Percentiles rank a stretch among this genome's conserved stretches.
phyloP scores from a whole-genome alignment of 2,888 invertebrate genomes.

The Theodoxus fluviatilis region DNA sequence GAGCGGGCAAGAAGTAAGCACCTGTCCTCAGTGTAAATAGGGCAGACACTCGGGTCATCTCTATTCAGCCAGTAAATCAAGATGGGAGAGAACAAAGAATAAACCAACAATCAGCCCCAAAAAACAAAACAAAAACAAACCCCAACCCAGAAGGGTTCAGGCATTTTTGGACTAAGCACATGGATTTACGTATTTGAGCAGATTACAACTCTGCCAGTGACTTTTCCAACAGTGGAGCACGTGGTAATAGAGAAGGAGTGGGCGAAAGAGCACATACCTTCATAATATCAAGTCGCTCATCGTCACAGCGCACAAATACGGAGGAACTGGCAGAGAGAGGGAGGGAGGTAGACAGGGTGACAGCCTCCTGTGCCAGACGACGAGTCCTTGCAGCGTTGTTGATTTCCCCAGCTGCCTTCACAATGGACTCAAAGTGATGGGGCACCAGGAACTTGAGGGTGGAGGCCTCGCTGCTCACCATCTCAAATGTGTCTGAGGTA shows the following conservation, averaged over 20 bases:
- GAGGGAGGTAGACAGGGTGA: slow-evolving; percentile 88
- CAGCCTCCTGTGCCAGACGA: slow-evolving; percentile 92
- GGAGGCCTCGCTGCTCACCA: slow-evolving; percentile 81
- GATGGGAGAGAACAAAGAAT: background rate
- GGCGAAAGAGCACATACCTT: slow-evolving; percentile 72
- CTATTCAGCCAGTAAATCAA: background rate
- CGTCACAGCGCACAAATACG: slow-evolving; percentile 93
- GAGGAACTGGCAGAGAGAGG: slow-evolving; percentile 92
- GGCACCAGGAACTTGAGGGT: slow-evolving; percentile 82
- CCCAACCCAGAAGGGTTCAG: too few species aligned
- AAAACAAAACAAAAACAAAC: slow-evolving; percentile 7
- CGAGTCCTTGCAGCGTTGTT: slow-evolving; percentile 86
- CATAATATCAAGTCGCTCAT: slow-evolving; percentile 93
- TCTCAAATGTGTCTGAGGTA: slow-evolving; percentile 83
- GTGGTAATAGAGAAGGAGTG: background rate
- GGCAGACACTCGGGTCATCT: too few species aligned
- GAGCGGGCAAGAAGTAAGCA: too few species aligned
- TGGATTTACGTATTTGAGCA: too few species aligned
- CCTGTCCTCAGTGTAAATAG: too few species aligned
- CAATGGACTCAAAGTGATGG: slow-evolving; percentile 75
- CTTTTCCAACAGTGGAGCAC: too few species aligned
- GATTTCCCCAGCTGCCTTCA: slow-evolving; percentile 84
- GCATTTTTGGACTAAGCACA: too few species aligned
- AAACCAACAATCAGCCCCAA: background rate
- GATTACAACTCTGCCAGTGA: too few species aligned